Evolutionary conservation across 1,140 invertebrate species (phyloP).

Genomic region (Coelopa frigida): DNA sequence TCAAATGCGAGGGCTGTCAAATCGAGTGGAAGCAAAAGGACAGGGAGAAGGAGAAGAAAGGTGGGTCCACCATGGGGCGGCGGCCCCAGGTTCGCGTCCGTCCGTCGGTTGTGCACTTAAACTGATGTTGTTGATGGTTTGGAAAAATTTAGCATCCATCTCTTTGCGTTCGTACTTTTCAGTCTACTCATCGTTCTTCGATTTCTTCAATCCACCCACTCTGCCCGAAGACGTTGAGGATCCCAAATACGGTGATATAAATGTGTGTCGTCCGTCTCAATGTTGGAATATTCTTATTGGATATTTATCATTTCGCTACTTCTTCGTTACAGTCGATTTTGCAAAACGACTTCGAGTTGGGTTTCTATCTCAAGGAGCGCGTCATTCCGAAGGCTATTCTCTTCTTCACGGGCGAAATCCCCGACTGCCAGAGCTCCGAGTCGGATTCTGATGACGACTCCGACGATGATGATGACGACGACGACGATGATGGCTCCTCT

Average conservation of each 20-base stretch:
- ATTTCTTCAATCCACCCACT: conserved; percentile 82
- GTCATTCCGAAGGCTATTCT: conserved; percentile 80
- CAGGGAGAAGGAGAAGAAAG: conserved; percentile 77
- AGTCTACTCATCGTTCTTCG: conserved; percentile 86
- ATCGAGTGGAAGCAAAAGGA: conserved; percentile 60
- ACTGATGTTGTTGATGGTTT: too few relatives aligned
- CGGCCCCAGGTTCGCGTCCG: too few relatives aligned
- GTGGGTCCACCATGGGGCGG: conserved; percentile 57
- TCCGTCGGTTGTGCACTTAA: too few relatives aligned
- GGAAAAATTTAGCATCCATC: too few relatives aligned
- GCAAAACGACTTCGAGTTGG: conserved; percentile 83
- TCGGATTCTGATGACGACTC: conserved; percentile 57
- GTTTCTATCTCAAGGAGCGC: conserved; percentile 80
- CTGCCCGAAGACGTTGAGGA: conserved; percentile 26
- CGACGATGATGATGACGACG: conserved; percentile 48
- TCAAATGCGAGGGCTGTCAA: conserved; percentile 65
- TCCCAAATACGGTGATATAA: conserved; percentile 29
- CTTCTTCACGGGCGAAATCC: conserved; percentile 73
- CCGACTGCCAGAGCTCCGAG: conserved; percentile 49
- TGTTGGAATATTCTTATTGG: neutral
- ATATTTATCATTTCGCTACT: neutral
- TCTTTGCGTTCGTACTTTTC: conserved; percentile 52
- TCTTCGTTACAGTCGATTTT: conserved; percentile 24
- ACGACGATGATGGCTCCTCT: conserved; percentile 23
- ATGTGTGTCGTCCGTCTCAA: conserved; percentile 21